Base-by-base conservation (phyloP, 2,797 vertebrate species). In the Australoheros facetus region DNA sequence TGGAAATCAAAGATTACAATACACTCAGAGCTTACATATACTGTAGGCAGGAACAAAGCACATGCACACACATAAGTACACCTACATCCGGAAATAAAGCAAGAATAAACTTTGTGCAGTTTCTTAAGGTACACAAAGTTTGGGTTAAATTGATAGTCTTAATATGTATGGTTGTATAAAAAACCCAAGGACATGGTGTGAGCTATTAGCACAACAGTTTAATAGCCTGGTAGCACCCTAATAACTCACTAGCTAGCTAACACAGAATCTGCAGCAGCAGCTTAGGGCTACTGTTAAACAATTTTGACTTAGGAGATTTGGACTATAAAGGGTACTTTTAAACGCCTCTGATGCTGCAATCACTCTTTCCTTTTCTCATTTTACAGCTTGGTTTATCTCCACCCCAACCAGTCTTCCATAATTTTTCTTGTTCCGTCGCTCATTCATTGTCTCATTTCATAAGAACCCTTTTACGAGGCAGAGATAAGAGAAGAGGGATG, bases 161-260 rank as follows among this genome's bases (percentile, higher is more conserved):
- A 93, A 94, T 92, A 90, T 91, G 87, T 84, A 79, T 59, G 75
- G 76, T 64, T 87, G 77, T 90, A 81, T 59, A 34, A 34, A 34
- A 34, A 34, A 34, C 88, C 86, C 39, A 71, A 66, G 89, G 91
- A 93, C 77, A 89, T 28, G 34, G 86, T 82, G 78, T 73, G 58
- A 86, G 85, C 86, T 84, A 88, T 87, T 81, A 89, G 78, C 70
- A 88, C 86, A 92, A 91, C 82, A 81, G 79, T 71, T 71, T 78
- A 84, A 87, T 82, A 78, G 87, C 87, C 83, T 87, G 87, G 85
- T 84, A 90, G 86, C 71, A 81, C 64, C 53, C 72, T 90, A 93
- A 93, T 93, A 91, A 92, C 88, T 91, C 88, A 89, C 74, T 1
- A 84, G 86, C 84, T 74, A 81, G 89, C 89, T 69, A 89, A 84